A percentile compares a stretch with the other conserved stretches of the same genome.
These are phyloP conservation scores for Brienomyrus longianalis DNA, from an alignment of 2,113 vertebrate genomes.

Conservation along the genomic window DNA sequence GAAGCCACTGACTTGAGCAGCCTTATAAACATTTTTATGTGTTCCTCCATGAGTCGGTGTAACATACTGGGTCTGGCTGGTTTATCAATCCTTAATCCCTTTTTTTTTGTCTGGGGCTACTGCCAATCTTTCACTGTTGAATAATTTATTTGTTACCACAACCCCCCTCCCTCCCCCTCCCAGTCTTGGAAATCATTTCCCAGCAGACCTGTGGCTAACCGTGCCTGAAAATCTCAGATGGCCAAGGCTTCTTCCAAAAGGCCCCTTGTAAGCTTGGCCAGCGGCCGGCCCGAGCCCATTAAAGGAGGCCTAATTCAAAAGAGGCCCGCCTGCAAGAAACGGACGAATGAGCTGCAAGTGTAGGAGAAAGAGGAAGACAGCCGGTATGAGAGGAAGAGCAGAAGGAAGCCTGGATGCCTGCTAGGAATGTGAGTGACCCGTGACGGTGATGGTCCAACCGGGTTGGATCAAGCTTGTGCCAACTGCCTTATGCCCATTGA, in stretches of 20 bases:
- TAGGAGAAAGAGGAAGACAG: background rate
- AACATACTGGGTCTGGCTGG: background rate
- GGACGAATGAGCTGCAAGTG: background rate
- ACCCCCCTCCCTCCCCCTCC: background rate
- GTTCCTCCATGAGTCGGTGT: background rate
- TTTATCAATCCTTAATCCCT: conserved; percentile 6
- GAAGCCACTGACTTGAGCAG: background rate
- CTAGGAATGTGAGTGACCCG: background rate
- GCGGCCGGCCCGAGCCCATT: background rate
- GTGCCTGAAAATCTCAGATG: background rate
- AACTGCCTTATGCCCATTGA: background rate
- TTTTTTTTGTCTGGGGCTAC: conserved; percentile 3
- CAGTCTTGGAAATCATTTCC: conserved; percentile 14
- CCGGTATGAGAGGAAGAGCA: background rate
- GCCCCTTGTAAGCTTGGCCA: background rate
- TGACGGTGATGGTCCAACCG: background rate
- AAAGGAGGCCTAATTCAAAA: background rate
- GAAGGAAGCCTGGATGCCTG: background rate
- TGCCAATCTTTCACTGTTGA: background rate
- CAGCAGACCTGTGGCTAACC: background rate
- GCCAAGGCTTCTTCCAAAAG: background rate
- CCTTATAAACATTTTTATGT: background rate
- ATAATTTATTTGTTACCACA: conserved; percentile 3
- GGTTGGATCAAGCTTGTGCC: background rate
- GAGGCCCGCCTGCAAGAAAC: background rate